A percentile compares a stretch with the other conserved stretches of the same genome.
Conservation (phyloP, 1,140 invertebrate genomes). For the Pseudachorutes palmiensis region DNA sequence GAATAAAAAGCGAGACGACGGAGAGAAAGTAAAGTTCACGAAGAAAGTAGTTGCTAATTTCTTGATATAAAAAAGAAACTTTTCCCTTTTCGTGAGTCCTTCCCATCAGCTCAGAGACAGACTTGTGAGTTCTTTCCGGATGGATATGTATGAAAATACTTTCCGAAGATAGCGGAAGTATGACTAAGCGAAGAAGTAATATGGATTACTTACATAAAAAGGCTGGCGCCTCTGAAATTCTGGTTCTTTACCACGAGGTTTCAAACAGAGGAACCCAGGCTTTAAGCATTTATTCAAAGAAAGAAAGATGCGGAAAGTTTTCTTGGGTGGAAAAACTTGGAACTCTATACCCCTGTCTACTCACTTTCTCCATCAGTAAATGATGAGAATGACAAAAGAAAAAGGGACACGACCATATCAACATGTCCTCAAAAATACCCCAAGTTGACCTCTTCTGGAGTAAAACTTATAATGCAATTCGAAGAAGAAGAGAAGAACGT, state of each 20-base stretch:
- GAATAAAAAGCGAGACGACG: not conserved
- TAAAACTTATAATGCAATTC: not conserved
- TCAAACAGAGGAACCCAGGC: not conserved
- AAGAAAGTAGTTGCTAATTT: constrained; percentile 7
- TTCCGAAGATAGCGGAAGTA: not conserved
- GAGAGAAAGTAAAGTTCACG: not conserved
- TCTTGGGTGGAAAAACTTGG: not conserved
- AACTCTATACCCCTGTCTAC: not conserved
- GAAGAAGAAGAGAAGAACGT: no score
- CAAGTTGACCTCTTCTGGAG: not conserved
- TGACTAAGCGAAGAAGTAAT: not conserved
- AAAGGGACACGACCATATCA: not conserved
- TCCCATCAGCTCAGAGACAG: not conserved
- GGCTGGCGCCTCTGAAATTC: not conserved
- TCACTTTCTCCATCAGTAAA: not conserved
- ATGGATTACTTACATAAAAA: not conserved
- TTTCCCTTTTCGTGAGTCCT: not conserved
- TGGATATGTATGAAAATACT: constrained; percentile 1
- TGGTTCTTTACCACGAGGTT: not conserved
- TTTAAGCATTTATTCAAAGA: not conserved
- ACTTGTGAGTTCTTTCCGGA: not conserved
- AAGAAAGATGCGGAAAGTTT: not conserved
- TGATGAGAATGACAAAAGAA: not conserved
- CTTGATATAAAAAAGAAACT: constrained; percentile 3
- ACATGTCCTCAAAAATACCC: not conserved